Evolutionary conservation across 2,797 vertebrate genomes (phyloP), one percentile per base, ranked within the genome.

Genomic region (Hoplostethus atlanticus): DNA sequence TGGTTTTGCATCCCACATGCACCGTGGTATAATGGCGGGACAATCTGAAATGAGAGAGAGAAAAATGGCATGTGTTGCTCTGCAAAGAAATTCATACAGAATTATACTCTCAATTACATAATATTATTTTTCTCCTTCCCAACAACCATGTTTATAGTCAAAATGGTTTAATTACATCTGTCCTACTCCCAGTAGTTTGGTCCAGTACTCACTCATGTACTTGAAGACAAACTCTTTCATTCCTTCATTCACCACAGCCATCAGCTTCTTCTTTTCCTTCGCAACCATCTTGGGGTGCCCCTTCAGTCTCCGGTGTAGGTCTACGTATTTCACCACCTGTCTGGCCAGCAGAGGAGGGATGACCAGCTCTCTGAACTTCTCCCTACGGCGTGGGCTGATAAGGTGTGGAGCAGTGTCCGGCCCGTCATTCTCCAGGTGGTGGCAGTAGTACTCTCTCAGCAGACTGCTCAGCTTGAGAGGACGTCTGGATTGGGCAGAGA

Each of bases 1-100:
- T 0, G 95, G 94, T 16, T 76, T 67, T 1, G 97, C 96, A 0
- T 80, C 93, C 97, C 97, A 99, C 89, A 95, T 94, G 54, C 97
- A 97, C 5, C 97, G 95, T 0, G 96, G 93, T 0, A 97, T 82
- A 61, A 98, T 93, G 59, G 94, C 84, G 0, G 97, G 96, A 74
- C 97, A 98, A 1, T 89, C 97, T 98, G 80, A 0, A 0, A 38
- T 21, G 10, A 42, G 40, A 42, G 58, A 52, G 58, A 48, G 30
- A 46, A 10, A 13, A 25, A 28, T 28, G 28, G 28, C 28, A 28
- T 28, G 28, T 28, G 28, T 28, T 28, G 1, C 28, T 28, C 25
- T 36, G 34, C 34, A 36, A 6, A 7, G 5, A 34, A 6, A 34
- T 34, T 34, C 21, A 1, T 4, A 6, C 13, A 59, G 16, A 21